A percentile compares a stretch with the other conserved stretches of the same genome.
These are phyloP conservation scores for Andrena bicolor DNA, from an alignment of 2,888 invertebrate genomes.

Conservation along the genomic window DNA sequence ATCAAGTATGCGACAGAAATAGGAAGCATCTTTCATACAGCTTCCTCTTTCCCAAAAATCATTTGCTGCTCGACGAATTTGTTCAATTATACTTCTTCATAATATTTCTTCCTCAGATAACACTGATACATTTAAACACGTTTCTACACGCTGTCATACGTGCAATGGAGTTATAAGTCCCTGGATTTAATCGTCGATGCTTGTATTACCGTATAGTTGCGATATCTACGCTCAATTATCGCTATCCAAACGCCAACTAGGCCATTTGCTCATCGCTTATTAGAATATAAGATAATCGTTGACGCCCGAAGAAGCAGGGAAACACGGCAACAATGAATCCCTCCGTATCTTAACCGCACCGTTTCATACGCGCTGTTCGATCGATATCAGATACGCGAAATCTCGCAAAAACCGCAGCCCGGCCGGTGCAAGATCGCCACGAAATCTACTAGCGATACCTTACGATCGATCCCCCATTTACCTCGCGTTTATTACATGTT, in stretches of 20 bases:
- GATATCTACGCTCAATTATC: slow-evolving; percentile 35
- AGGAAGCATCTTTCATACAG: no score
- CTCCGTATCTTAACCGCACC: slow-evolving; percentile 18
- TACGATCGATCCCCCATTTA: slow-evolving; percentile 17
- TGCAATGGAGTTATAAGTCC: no score
- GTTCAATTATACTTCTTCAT: no score
- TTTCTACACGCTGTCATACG: no score
- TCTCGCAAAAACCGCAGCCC: slow-evolving; percentile 13
- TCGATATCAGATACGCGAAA: slow-evolving; percentile 34
- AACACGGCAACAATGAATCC: slow-evolving; percentile 2
- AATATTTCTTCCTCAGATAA: no score
- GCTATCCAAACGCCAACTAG: slow-evolving; percentile 10
- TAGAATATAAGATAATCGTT: slow-evolving; percentile 26
- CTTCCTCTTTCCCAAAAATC: no score
- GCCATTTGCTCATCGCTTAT: slow-evolving; percentile 42
- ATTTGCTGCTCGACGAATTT: no score
- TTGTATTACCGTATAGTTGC: not conserved
- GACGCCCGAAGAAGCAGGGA: not conserved
- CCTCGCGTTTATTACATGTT: slow-evolving; percentile 22
- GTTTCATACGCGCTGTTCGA: slow-evolving; percentile 12
- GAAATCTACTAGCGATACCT: slow-evolving; percentile 17
- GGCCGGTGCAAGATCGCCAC: slow-evolving; percentile 14
- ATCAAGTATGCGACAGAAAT: not conserved
- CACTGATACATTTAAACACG: no score
- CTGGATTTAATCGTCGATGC: not conserved